Base-by-base conservation (phyloP, 2,888 invertebrate species). In the Aphodius sticticus region DNA sequence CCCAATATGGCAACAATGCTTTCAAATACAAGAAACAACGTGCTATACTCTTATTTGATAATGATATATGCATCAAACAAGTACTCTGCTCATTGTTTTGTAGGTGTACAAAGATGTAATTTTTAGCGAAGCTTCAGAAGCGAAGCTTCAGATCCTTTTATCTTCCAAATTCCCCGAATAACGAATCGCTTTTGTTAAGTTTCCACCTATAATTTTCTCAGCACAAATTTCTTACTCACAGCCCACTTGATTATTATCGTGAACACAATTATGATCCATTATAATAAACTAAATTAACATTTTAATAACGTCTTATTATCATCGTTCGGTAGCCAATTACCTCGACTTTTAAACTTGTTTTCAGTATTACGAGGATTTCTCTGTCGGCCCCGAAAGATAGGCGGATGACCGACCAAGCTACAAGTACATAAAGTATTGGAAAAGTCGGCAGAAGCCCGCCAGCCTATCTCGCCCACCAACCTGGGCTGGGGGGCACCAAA, bases 241-340 rank as follows among this genome's bases (percentile, higher is more conserved):
- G 12, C 9, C 9, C 53, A 1, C 53, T 53, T 53, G 2, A 53
- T 12, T 53, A 12, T 53, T 53, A 53, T 53, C 53, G 53, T 53
- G 53, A 53, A 53, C 53, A 53, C 12, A 3, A 53, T 53, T 53
- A 53, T 9, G 9, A 53, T 53, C 53, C 53, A 53, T 53, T 53
- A 53, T 53, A 53, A 53, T 53, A 53, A 53, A 12, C 53, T 1
- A 53, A 53, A 53, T 53, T 53, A 53, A 53, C 53, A 53, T 53
- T 53, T 53, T 53, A 53, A 53, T 53, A 53, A 53, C 53, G 53
- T 53, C 53, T 53, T 53, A 53, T 53, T 53, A 53, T 53, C 53
- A 53, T 53, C 12, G 53, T 53, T 53, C 53, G 53, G 53, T 53
- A 53, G 53, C 53, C 53, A 53, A 53, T 53, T 53, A 53, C 53